Conservation (phyloP, 2,113 vertebrate species). For the Urocolius indicus region DNA sequence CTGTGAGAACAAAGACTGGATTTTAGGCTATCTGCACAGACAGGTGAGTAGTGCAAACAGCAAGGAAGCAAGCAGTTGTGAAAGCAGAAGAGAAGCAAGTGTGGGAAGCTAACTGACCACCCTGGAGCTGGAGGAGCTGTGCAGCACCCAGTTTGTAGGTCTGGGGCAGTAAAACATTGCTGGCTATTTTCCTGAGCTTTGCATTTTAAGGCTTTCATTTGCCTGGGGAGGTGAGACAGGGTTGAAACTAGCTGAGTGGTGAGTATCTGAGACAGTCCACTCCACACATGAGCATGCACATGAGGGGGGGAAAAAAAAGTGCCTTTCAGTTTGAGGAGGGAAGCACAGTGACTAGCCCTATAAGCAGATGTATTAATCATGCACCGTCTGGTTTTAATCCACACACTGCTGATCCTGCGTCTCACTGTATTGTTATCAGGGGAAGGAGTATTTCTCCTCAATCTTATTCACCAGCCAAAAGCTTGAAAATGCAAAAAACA, state of each 20-base stretch:
- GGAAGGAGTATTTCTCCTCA: constrained; percentile 82
- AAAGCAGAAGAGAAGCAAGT: background rate
- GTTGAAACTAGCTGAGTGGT: constrained; percentile 21
- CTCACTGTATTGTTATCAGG: constrained; percentile 83
- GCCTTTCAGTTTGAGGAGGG: constrained; percentile 77
- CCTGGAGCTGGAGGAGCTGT: background rate
- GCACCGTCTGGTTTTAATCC: constrained; percentile 86
- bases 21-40: background rate
- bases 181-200: background rate
- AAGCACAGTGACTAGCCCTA: constrained; percentile 80
- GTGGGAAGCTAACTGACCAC: background rate
- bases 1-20: background rate
- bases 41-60: background rate
- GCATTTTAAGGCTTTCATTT: background rate
- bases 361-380: constrained; percentile 84
- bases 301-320: background rate
- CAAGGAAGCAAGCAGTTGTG: background rate
- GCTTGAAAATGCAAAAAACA: constrained; percentile 84
- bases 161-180: background rate
- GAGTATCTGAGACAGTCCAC: constrained; percentile 48
- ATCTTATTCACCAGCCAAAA: constrained; percentile 82
- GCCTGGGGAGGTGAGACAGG: constrained; percentile 24
- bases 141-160: background rate
- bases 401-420: constrained; percentile 81
- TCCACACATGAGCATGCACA: constrained; percentile 33